These are phyloP conservation scores for Leptinotarsa texana DNA, from an alignment of 1,140 invertebrate species.

Conservation along the genomic window DNA sequence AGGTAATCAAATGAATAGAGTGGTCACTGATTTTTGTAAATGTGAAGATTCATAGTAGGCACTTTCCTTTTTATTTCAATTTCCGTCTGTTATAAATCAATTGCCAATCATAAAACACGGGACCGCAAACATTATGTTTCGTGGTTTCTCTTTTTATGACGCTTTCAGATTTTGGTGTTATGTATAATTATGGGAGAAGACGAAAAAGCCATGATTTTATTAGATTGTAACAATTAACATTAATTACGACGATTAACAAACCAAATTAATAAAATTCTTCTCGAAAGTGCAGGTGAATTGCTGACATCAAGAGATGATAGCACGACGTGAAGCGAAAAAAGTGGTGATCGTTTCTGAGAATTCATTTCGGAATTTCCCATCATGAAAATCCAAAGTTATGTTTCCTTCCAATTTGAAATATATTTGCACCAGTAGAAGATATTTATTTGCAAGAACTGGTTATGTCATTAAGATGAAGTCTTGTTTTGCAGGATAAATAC, in stretches of 20 bases:
- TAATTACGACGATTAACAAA: not conserved
- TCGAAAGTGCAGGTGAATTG: not conserved
- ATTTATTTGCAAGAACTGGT: no score
- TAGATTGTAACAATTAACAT: not conserved
- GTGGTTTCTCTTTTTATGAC: constrained; percentile 1
- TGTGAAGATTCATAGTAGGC: not conserved
- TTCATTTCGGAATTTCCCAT: no score
- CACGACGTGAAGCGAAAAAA: no score
- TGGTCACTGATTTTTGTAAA: not conserved
- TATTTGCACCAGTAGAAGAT: no score
- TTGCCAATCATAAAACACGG: not conserved
- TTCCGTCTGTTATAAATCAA: not conserved
- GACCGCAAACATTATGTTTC: not conserved
- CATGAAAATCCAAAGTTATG: no score
- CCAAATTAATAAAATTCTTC: not conserved
- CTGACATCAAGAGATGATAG: not conserved
- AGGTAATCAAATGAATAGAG: not conserved
- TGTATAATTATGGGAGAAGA: not conserved
- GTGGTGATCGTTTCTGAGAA: no score
- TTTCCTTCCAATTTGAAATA: no score
- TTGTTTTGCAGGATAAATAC: no score
- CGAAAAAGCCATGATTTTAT: not conserved
- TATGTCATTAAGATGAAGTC: no score
- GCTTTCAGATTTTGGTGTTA: not conserved
- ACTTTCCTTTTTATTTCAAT: constrained; percentile 2